Conservation (phyloP, 2,888 invertebrate genomes). For the Mesochorus sp. region DNA sequence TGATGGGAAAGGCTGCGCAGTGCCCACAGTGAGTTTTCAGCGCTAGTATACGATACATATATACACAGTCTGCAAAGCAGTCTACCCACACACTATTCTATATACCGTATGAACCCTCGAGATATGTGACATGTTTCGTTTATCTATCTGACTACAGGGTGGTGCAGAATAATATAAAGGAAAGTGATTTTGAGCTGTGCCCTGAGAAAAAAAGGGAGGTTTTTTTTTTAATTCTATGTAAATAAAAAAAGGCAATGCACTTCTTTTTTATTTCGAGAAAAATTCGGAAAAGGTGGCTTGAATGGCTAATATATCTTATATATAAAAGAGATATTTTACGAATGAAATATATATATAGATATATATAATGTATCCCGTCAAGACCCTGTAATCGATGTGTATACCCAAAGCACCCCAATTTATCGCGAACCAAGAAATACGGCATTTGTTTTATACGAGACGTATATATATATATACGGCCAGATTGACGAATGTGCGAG, state of each 20-base stretch:
- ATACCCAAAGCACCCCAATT: neutral
- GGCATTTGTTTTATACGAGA: too few relatives aligned
- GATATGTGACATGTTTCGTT: constrained; percentile 26
- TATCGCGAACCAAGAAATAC: neutral
- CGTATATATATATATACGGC: neutral
- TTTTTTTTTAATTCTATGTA: too few relatives aligned
- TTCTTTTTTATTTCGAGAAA: too few relatives aligned
- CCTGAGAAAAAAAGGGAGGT: too few relatives aligned
- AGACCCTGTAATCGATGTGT: constrained; percentile 10
- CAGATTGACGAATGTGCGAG: constrained; percentile 32
- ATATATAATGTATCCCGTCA: too few relatives aligned
- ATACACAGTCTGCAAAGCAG: constrained; percentile 3
- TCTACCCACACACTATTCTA: constrained; percentile 16
- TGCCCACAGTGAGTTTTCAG: constrained; percentile 19
- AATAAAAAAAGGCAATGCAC: too few relatives aligned
- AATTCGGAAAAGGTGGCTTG: too few relatives aligned
- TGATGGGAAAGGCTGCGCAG: constrained; percentile 21
- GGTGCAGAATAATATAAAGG: too few relatives aligned
- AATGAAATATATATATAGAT: constrained; percentile 7
- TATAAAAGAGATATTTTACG: constrained; percentile 17
- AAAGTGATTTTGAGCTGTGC: too few relatives aligned
- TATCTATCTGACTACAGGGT: too few relatives aligned
- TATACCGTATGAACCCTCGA: constrained; percentile 16
- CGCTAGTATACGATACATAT: neutral
- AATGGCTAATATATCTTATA: too few relatives aligned